A percentile compares a stretch with the other conserved stretches of the same genome.
These are phyloP conservation scores for Zosterops pallidus DNA, from an alignment of 2,113 vertebrate genomes.

Conservation along the genomic window DNA sequence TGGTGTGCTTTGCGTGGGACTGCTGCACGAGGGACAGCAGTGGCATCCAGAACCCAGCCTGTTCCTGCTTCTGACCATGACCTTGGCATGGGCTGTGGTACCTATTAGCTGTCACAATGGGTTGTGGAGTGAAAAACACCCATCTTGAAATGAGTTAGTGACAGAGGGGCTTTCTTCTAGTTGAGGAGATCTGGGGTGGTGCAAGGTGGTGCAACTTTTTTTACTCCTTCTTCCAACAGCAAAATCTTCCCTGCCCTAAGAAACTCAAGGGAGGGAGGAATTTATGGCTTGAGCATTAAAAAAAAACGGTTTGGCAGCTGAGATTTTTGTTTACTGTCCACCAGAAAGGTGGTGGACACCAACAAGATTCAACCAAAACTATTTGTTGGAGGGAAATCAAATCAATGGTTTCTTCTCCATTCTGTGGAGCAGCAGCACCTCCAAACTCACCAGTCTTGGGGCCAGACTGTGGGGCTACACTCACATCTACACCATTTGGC, in stretches of 20 bases:
- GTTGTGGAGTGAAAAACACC: not conserved
- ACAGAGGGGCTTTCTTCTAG: not conserved
- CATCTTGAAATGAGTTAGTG: not conserved
- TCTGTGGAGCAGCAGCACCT: not conserved
- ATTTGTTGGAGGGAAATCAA: not conserved
- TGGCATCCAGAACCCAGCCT: not conserved
- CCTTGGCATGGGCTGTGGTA: not conserved
- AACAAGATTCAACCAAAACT: not conserved
- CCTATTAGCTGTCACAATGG: not conserved
- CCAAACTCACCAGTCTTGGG: not conserved
- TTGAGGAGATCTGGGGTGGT: not conserved
- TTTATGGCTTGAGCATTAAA: not conserved
- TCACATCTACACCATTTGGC: not conserved
- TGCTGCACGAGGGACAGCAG: fast-evolving
- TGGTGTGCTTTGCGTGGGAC: not conserved
- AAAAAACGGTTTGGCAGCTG: not conserved
- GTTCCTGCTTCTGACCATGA: not conserved
- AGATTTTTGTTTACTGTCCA: not conserved
- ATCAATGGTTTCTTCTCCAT: not conserved
- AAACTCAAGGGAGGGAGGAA: not conserved
- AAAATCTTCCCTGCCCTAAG: not conserved
- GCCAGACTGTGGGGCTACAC: not conserved
- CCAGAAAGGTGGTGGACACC: not conserved
- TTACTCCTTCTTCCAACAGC: not conserved
- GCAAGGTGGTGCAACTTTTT: not conserved